Percentiles rank a stretch among this genome's conserved stretches.
Conservation (phyloP, 2,797 vertebrate genomes). For the Rachycentron canadum region DNA sequence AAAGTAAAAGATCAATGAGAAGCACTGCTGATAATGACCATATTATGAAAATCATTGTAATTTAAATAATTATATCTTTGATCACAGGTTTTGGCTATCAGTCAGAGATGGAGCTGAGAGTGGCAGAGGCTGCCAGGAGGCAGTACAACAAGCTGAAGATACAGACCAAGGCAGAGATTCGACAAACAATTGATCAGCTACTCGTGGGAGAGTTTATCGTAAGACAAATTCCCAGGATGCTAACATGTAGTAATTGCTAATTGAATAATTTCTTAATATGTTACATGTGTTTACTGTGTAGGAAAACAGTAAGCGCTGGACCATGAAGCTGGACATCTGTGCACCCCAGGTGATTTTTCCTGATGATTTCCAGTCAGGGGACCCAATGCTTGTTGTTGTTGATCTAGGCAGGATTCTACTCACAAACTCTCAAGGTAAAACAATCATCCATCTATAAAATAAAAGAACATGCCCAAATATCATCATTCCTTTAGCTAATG, state of each 20-base stretch:
- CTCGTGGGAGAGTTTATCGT: constrained; percentile 98
- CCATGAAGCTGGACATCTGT: constrained; percentile 95
- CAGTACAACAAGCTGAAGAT: constrained; percentile 99
- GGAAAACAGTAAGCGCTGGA: constrained; percentile 98
- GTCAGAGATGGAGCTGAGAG: constrained; percentile 94
- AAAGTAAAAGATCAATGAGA: too few species aligned
- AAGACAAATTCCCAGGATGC: constrained; percentile 72
- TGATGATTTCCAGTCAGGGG: constrained; percentile 94
- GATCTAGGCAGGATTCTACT: constrained; percentile 97
- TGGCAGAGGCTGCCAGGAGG: constrained; percentile 95
- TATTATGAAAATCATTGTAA: too few species aligned
- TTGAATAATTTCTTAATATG: constrained; percentile 6
- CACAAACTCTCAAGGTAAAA: constrained; percentile 95
- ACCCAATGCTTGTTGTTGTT: constrained; percentile 95
- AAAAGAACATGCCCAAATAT: background rate
- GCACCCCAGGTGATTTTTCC: constrained; percentile 98
- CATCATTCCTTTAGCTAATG: background rate
- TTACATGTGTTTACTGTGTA: constrained; percentile 61
- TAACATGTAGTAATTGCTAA: background rate
- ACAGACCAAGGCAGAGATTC: constrained; percentile 98
- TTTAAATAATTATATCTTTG: constrained; percentile 10
- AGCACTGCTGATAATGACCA: too few species aligned
- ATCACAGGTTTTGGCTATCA: constrained; percentile 94
- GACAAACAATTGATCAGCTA: constrained; percentile 96
- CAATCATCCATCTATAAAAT: background rate